phyloP scores from a whole-genome alignment of 1,140 invertebrate species.

The Lordiphosa collinella region DNA sequence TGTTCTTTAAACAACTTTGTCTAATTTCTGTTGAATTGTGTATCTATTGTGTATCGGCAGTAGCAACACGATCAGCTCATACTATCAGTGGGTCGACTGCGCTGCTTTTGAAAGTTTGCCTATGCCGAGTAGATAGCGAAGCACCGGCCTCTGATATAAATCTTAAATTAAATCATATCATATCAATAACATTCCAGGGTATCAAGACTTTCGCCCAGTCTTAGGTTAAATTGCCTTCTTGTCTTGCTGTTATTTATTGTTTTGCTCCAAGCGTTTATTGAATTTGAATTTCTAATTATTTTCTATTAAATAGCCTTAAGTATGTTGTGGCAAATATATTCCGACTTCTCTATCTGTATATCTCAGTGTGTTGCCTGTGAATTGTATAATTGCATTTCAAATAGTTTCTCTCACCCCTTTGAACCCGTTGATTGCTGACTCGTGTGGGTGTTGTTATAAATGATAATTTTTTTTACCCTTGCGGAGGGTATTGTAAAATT shows the following conservation, averaged over 20 bases:
- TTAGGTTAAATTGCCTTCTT: not conserved
- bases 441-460: constrained; percentile 36
- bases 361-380: constrained; percentile 10
- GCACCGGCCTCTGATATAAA: too few relatives aligned
- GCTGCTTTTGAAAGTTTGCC: too few relatives aligned
- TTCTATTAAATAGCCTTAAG: constrained; percentile 27
- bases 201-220: not conserved
- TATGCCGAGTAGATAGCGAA: too few relatives aligned
- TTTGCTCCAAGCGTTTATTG: constrained; percentile 43
- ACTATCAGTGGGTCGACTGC: too few relatives aligned
- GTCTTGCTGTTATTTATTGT: constrained; percentile 44
- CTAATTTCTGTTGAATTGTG: too few relatives aligned
- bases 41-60: too few relatives aligned
- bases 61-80: too few relatives aligned
- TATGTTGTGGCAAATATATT: not conserved
- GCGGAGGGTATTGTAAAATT: constrained; percentile 1
- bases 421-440: constrained; percentile 17
- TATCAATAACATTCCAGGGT: not conserved
- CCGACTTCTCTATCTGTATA: not conserved
- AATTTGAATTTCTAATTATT: constrained; percentile 70
- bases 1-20: too few relatives aligned
- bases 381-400: constrained; percentile 37
- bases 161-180: too few relatives aligned
- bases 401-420: constrained; percentile 15
- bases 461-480: constrained; percentile 2